Evolutionary conservation across 2,797 vertebrate genomes (phyloP), one percentile per base, ranked within the genome.

Genomic region (Neosilurus mollespiculum): DNA sequence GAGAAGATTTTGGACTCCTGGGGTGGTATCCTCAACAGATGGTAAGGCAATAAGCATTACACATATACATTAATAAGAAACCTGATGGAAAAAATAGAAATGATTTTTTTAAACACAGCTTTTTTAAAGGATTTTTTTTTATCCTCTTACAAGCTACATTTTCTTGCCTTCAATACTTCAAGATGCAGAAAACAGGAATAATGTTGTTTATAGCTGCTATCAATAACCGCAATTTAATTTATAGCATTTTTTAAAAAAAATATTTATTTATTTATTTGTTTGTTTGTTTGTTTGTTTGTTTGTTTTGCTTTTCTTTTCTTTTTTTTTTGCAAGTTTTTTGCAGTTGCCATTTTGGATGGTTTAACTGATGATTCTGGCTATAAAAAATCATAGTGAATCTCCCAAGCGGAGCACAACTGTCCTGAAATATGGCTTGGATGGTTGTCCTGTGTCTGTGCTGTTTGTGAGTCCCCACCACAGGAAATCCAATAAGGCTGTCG

Each of bases 1-100:
- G 97, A 99, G 94, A 98, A 98, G 93, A 99, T 99, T 87, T 91
- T 99, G 61, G 97, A 97, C 92, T 97, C 96, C 88, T 99, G 98
- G 98, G 97, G 97, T 91, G 96, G 96, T 84, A 93, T 99, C 86
- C 96, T 99, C 78, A 94, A 91, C 88, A 96, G 95, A 97, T 99
- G 98, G 98, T 99, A 94, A 92, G 91, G 54, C 8, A 0, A 71
- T 20, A 18, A 26, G 26, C 34, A 53, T 79, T 8, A 26, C 16
- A 79, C 61, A 66, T 30, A 20, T 12, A 24, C 1, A 3, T 30
- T 64, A 51, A 78, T 62, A 62, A 22, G 2, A 75, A 26, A 18
- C 16, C n/a, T 16, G 22, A 51, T 22, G 2, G 22, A 43, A 6
- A 9, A 43, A 18, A 43, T 51, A 71, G 43, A 16, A 24, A 72